Evolutionary conservation across 30 jellyfish, hydroid and myxozoan genomes (phyloP).

Genomic region (Sanderia malayensis): DNA sequence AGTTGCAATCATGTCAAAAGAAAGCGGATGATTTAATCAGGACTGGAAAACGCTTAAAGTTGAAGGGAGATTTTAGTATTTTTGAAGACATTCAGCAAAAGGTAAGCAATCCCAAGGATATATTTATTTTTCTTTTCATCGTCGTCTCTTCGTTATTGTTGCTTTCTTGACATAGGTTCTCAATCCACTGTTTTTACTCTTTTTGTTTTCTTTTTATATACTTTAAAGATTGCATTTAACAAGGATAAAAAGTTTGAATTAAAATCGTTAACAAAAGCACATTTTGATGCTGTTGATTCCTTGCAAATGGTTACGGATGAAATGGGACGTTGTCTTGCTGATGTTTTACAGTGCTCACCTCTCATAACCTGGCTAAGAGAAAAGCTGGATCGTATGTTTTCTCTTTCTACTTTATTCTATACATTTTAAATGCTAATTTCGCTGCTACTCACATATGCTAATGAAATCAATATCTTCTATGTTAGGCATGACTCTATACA

Average conservation of each 20-base stretch:
- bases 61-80: constrained; percentile 28
- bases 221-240: neutral
- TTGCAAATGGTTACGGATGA: constrained; percentile 34
- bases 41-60: constrained; percentile 17
- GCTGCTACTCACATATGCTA: too few species aligned
- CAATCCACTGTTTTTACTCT: too few species aligned
- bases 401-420: too few species aligned
- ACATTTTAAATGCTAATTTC: too few species aligned
- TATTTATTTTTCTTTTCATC: too few species aligned
- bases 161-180: too few species aligned
- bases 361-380: constrained; percentile 62
- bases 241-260: neutral
- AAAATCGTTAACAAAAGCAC: constrained; percentile 20
- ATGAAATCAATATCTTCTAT: too few species aligned
- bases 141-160: too few species aligned
- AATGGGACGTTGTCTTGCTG: constrained; percentile 37
- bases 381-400: constrained; percentile 44
- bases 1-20: neutral
- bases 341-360: constrained; percentile 24
- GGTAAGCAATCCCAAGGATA: neutral
- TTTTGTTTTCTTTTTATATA: neutral
- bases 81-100: constrained; percentile 20
- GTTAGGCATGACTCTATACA: too few species aligned
- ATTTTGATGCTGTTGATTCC: constrained; percentile 28
- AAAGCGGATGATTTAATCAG: constrained; percentile 23